Conservation (phyloP, 2,797 vertebrate genomes). For the Denticeps clupeoides region DNA sequence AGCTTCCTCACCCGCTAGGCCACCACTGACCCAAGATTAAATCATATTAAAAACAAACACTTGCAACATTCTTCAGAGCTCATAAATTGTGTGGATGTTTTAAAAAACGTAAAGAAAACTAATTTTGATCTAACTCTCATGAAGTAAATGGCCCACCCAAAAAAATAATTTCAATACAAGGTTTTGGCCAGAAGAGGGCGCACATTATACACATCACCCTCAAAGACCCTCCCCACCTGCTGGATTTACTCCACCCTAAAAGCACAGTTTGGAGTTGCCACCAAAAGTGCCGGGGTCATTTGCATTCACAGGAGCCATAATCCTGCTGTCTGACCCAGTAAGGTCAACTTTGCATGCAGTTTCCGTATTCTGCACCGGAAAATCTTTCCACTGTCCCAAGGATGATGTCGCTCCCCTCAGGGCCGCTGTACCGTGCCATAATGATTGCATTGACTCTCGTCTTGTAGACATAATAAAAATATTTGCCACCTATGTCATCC, state of each 20-base stretch:
- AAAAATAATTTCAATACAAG: no score
- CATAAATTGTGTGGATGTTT: no score
- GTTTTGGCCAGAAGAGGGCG: no score
- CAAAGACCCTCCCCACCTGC: background rate
- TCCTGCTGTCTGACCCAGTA: slow-evolving; percentile 14
- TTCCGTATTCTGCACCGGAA: slow-evolving; percentile 24
- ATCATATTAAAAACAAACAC: no score
- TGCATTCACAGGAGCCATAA: background rate
- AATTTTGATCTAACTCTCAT: no score
- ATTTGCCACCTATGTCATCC: background rate
- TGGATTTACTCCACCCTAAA: background rate
- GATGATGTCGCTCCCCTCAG: slow-evolving; percentile 12
- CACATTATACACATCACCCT: no score
- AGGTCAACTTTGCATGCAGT: slow-evolving; percentile 29
- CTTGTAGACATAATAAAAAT: slow-evolving; percentile 5
- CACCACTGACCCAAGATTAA: no score
- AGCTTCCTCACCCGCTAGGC: no score
- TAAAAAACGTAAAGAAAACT: no score
- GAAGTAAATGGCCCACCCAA: no score
- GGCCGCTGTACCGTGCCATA: slow-evolving; percentile 8
- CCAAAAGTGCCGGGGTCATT: background rate
- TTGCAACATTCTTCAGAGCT: no score
- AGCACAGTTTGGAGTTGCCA: background rate
- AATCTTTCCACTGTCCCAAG: slow-evolving; percentile 22
- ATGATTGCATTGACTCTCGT: background rate